Base-by-base conservation (phyloP, 2,113 vertebrate genomes). In the Paramormyrops kingsleyae region DNA sequence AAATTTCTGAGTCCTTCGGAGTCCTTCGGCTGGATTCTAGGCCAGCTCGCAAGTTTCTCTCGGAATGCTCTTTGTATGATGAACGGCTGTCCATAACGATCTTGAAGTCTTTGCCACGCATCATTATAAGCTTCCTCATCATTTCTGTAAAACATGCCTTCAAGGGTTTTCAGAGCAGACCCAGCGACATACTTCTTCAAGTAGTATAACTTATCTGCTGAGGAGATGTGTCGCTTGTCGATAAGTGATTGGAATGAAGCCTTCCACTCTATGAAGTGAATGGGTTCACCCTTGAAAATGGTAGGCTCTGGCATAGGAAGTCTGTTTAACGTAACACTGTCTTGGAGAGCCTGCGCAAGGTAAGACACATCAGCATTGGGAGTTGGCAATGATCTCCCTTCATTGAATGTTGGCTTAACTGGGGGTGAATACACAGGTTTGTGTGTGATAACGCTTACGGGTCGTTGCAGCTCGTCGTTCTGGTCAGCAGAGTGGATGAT, bases 51-150 rank as follows among this genome's bases (percentile, higher is more conserved):
- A 2, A 44, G 87, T 21, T 24, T 59, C 7, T 86, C 42, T 3
- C 17, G 7, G 39, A 62, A 44, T 39, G 53, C 87, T 44, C 17
- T 53, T 42, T 85, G 56, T 7, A 90, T n/a, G 35, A 52, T 19
- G 50, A 89, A 89, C 15, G 88, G 77, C 27, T 86, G 90, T 4
- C 87, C 53, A 10, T 88, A 90, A 2, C 53, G 19, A 39, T 83
- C 3, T 24, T 74, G 24, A 27, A 89, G 90, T 13, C 19, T 86
- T 13, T 86, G 1, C 90, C 77, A 88, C 39, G 59, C 89, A 77
- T 91, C 89, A 4, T 31, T 62, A 24, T 91, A 91, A 17, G 87
- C 77, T 19, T 88, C 87, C 9, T 88, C 59, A 59, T 91, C 89
- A 8, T 35, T 88, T 46, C 88, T 52, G 47, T 49, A 49, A 49